Evolutionary conservation across 2,113 vertebrate genomes (phyloP), one percentile per base, ranked within the genome.

Genomic region (Trinectes maculatus): DNA sequence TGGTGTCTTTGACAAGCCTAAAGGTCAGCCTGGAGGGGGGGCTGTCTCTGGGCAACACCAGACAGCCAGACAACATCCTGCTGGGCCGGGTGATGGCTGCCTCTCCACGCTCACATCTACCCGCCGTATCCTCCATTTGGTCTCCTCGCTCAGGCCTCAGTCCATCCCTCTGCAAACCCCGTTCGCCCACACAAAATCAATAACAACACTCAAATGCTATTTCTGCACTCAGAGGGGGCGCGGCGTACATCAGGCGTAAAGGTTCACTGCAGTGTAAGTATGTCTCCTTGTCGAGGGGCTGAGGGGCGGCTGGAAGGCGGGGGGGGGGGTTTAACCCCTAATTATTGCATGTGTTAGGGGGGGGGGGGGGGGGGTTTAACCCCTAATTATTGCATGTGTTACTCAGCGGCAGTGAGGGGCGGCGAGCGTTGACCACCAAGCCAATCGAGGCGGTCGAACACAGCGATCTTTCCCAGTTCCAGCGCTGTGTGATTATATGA

Each of bases 181-280:
- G 25, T 83, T 80, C 66, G 67, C 72, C 71, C 61, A 40, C 82
- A 79, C 52, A 53, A 71, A 89, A 89, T 90, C 89, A 82, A 89
- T 90, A 88, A 62, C 71, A 79, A 51, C 84, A 65, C 81, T 77
- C 25, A 5, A 80, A 85, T 76, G 72, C 74, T 79, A 78, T 89
- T 88, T 83, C 81, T 89, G 55, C 1, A 19, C 80, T 74, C 60
- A 12, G 61, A 51, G 75, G 62, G 71, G 60, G 65, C 19, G 49
- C 26, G 61, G 73, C 72, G 33, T 53, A 74, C 65, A 55, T 83
- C 79, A 40, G n/a, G 77, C 34, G 19, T 62, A 79, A 85, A 57
- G 67, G 55, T 75, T 80, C 57, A 16, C 55, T 19, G 68, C 67
- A 31, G 68, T 63, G 53, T 60, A 52, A 86, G 69, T 77, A 70